Evolutionary conservation across 1,140 invertebrate genomes (phyloP), one percentile per base, ranked within the genome.

Genomic region (Dinoponera quadriceps): DNA sequence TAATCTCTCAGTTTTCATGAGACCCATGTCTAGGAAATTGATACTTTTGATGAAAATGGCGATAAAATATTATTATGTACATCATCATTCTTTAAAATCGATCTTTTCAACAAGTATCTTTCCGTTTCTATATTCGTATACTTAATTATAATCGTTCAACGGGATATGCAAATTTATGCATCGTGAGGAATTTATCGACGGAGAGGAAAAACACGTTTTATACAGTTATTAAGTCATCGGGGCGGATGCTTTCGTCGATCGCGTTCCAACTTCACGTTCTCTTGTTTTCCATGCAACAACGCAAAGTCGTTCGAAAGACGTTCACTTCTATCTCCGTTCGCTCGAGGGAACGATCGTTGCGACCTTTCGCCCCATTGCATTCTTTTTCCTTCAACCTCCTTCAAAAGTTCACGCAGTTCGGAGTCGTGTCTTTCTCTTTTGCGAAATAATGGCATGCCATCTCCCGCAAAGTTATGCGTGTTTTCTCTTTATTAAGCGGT

Each of bases 381-480:
- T 59, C 25, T 84, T 88, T 88, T 84, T 86, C 49, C 63, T 48
- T 60, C 38, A 27, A 25, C 33, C 66, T 48, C 9, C 44, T 55
- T 84, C 85, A 87, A 88, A 87, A 88, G 71, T 84, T 88, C 85
- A 88, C 74, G 68, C 54, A 86, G 59, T 55, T 33, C 71, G n/a
- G 18, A 73, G 38, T 51, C 20, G 44, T 57, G 51, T 87, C 82
- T 87, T 80, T 86, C 63, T 63, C 82, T 49, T 87, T 87, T 81
- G 20, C 85, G 75, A 87, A 88, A 87, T 84, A 81, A 87, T 54
- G 48, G 49, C 20, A 18, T 20, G 81, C n/a, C 25, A 44, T 78
- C 38, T 78, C 49, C 55, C 49, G 27, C 33, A 11, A 13, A 62
- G 22, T 66, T 27, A 48, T 25, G 14, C 33, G 27, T 55, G 49